Conservation (phyloP, 2,888 invertebrate genomes). For the Cheilosia scutellata region DNA sequence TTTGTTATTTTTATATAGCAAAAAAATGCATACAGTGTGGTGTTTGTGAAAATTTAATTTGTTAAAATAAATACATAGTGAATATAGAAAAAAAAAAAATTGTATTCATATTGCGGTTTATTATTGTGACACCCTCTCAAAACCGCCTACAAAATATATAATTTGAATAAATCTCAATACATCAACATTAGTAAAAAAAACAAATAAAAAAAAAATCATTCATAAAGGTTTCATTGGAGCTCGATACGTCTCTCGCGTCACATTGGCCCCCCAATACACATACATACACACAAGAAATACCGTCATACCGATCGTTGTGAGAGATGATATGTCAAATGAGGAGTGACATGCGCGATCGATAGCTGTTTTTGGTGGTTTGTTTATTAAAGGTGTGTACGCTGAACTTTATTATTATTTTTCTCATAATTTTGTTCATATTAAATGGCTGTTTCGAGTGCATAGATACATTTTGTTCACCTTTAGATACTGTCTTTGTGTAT, state of each 20-base stretch:
- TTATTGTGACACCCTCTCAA: constrained; percentile 51
- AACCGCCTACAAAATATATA: constrained; percentile 57
- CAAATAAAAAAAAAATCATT: constrained; percentile 61
- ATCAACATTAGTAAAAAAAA: constrained; percentile 32
- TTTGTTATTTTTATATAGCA: neutral
- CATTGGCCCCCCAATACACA: constrained; percentile 4
- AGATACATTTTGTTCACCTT: constrained; percentile 39
- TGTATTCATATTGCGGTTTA: neutral
- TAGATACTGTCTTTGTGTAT: constrained; percentile 1
- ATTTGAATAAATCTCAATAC: constrained; percentile 34
- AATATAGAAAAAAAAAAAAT: constrained; percentile 9
- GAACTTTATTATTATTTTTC: constrained; percentile 46
- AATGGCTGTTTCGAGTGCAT: constrained; percentile 22
- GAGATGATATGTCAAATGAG: constrained; percentile 76
- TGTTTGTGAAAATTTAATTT: constrained; percentile 7
- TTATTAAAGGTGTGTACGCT: constrained; percentile 77
- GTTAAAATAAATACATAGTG: constrained; percentile 9
- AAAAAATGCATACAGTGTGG: neutral
- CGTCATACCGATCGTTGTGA: constrained; percentile 14
- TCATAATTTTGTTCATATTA: constrained; percentile 33
- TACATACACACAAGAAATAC: constrained; percentile 30
- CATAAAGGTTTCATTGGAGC: constrained; percentile 60
- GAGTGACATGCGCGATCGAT: constrained; percentile 78
- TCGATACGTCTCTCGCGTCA: constrained; percentile 11
- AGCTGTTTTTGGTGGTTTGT: constrained; percentile 76